Base-by-base conservation (phyloP, 2,113 vertebrate genomes). In the Excalfactoria chinensis region DNA sequence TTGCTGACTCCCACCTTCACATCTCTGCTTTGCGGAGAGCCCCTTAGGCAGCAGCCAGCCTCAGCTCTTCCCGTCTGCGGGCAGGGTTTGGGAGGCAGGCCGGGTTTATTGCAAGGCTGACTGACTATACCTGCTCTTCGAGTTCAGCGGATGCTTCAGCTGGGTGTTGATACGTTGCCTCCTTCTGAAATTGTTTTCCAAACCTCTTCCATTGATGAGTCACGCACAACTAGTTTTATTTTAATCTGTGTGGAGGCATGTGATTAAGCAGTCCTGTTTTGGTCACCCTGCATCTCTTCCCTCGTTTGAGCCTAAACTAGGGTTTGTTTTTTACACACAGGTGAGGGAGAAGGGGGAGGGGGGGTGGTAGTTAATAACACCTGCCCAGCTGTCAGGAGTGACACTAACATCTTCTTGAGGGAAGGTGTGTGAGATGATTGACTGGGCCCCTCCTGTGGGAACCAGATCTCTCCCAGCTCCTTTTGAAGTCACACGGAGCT, bases 131-230 rank as follows among this genome's bases (percentile, higher is more conserved):
- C 93, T 93, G 97, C 84, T 96, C 84, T 88, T 88, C 97, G 3
- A 67, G 96, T 95, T 96, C 76, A 84, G 75, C 63, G 68, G 49
- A 92, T 96, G 92, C 89, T 96, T 97, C 78, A 68, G 58, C 76
- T 95, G 94, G 94, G 90, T 97, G 96, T 93, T 96, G 88, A 92
- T 96, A 90, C 5, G 89, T 91, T 96, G 80, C 91, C 86, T 89
- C 77, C 84, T 90, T 14, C 84, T 82, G 91, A 89, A 77, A 94
- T 86, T 95, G 95, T 93, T 95, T 92, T 95, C 72, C 69, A 90
- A 89, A 92, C 95, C 78, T 93, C 89, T 90, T 88, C 84, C 72
- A 84, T 56, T 32, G 87, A 51, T 97, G 96, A 95, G 88, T 96
- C 93, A 96, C 0, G 0, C 46, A 0, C 0, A 2, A 22, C 78